Evolutionary conservation across 2,113 vertebrate species (phyloP).

Genomic region (Oenanthe oenanthe): DNA sequence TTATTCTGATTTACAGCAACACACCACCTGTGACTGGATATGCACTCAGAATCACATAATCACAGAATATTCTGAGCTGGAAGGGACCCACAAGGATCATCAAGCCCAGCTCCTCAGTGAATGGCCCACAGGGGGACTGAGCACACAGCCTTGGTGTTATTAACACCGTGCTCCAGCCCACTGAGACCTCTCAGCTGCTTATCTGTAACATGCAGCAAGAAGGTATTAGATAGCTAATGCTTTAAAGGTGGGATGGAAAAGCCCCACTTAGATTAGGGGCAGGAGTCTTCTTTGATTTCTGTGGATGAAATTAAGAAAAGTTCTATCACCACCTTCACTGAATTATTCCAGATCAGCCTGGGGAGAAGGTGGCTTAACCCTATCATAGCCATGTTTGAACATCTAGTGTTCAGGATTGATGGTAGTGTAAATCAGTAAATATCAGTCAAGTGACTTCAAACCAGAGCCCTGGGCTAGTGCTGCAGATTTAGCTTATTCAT

Average conservation of each 20-base stretch:
- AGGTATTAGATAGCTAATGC: not conserved
- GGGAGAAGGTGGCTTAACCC: not conserved
- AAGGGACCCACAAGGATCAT: not conserved
- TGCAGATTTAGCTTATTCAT: not conserved
- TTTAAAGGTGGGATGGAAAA: not conserved
- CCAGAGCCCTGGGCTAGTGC: no score
- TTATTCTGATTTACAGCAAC: not conserved
- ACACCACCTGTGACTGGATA: not conserved
- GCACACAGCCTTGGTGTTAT: slow-evolving; percentile 57
- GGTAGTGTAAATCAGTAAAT: not conserved
- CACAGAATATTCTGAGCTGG: not conserved
- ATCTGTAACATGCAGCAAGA: not conserved
- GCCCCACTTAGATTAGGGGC: not conserved
- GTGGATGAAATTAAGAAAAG: not conserved
- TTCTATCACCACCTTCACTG: not conserved
- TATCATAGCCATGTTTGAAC: not conserved
- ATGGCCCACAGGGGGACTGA: slow-evolving; percentile 20
- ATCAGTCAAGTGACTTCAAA: not conserved
- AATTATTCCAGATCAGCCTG: not conserved
- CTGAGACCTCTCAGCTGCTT: not conserved
- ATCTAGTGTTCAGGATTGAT: not conserved
- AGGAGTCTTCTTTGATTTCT: not conserved
- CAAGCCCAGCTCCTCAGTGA: not conserved
- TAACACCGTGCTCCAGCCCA: slow-evolving; percentile 67
- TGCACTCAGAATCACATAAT: not conserved